Conservation (phyloP, 1,140 invertebrate genomes). For the Diorhabda carinulata region DNA sequence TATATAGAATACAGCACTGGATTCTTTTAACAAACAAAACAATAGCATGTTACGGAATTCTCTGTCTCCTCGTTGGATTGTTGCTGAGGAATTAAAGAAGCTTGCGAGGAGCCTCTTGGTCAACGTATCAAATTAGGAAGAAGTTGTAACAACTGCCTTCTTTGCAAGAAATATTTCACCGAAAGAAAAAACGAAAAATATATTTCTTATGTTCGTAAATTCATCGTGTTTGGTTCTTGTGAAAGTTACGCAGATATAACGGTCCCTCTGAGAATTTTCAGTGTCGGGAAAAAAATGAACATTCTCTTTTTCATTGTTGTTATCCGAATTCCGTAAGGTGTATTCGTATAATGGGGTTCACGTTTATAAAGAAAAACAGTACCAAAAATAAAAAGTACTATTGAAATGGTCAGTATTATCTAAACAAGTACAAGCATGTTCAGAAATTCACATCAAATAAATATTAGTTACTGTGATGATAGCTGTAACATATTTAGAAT, state of each 20-base stretch:
- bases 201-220: slow-evolving; percentile 16
- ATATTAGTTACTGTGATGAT: too few relatives aligned
- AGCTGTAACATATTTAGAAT: too few relatives aligned
- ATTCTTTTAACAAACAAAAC: slow-evolving; percentile 3
- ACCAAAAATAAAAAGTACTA: too few relatives aligned
- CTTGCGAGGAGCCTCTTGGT: background rate
- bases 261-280: slow-evolving; percentile 6
- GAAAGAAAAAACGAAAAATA: background rate
- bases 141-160: slow-evolving; percentile 19
- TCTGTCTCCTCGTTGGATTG: slow-evolving; percentile 7
- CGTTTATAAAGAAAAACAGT: too few relatives aligned
- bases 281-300: background rate
- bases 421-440: too few relatives aligned
- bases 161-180: slow-evolving; percentile 6
- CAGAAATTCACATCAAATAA: too few relatives aligned
- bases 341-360: background rate
- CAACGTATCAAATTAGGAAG: slow-evolving; percentile 22
- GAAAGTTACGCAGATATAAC: slow-evolving; percentile 14
- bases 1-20: background rate
- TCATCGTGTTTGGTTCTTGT: slow-evolving; percentile 3
- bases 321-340: background rate
- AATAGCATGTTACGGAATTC: slow-evolving; percentile 1
- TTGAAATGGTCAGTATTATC: too few relatives aligned
- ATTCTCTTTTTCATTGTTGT: slow-evolving; percentile 1
- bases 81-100: background rate